phyloP scores from a whole-genome alignment of 2,797 vertebrate genomes.

The Ptychadena robeensis region DNA sequence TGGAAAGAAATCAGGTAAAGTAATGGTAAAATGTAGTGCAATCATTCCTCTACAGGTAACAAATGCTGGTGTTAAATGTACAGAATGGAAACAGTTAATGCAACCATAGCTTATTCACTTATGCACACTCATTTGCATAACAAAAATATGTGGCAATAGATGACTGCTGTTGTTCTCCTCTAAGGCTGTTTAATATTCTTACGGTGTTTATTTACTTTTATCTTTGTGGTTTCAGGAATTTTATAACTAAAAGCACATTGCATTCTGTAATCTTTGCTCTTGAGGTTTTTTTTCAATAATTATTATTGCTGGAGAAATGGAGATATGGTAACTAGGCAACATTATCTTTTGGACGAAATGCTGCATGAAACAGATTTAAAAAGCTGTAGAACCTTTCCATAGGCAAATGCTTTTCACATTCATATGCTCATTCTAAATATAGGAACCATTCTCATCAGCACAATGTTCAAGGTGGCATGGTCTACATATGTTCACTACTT shows the following conservation, averaged over 20 bases:
- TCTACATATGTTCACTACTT: slow-evolving; percentile 8
- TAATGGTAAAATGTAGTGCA: no score
- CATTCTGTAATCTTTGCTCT: neutral
- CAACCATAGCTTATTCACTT: neutral
- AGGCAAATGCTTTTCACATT: slow-evolving; percentile 15
- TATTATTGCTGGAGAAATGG: slow-evolving; percentile 18
- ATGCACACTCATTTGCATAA: neutral
- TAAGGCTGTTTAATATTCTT: neutral
- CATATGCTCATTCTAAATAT: slow-evolving; percentile 19
- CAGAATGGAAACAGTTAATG: no score
- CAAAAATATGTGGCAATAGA: neutral
- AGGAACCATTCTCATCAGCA: neutral
- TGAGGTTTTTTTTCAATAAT: slow-evolving; percentile 21
- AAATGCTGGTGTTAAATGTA: no score
- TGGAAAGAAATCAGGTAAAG: no score
- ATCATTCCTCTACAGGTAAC: no score
- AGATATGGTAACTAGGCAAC: slow-evolving; percentile 37
- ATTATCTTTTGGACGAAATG: slow-evolving; percentile 37
- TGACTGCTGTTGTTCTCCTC: neutral
- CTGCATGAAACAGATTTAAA: slow-evolving; percentile 5
- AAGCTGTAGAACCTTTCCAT: slow-evolving; percentile 5
- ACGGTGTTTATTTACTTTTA: slow-evolving; percentile 12
- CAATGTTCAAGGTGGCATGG: neutral
- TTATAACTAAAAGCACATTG: slow-evolving; percentile 12
- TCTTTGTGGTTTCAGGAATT: neutral